These are phyloP conservation scores for Sacculina carcini DNA, from an alignment of 2,888 invertebrate genomes.

Conservation along the genomic window DNA sequence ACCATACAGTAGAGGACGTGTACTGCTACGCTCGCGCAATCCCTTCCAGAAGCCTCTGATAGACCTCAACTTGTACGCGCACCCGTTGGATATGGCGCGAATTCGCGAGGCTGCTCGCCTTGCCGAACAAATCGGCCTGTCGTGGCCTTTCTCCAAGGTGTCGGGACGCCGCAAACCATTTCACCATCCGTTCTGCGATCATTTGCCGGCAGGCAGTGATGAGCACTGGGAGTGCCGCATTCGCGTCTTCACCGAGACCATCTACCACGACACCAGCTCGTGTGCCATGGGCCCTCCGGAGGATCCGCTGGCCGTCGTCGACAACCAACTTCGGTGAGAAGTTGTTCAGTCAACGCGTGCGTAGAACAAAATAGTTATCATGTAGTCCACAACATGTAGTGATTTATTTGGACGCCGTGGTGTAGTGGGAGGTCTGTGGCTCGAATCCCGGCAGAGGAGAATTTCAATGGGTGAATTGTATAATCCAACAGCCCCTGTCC, in stretches of 20 bases:
- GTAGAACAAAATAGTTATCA: too few species aligned
- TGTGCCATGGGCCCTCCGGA: constrained; percentile 5
- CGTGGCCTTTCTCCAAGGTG: neutral
- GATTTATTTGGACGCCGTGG: too few species aligned
- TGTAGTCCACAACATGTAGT: too few species aligned
- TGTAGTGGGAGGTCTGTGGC: too few species aligned
- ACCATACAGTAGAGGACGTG: constrained; percentile 34
- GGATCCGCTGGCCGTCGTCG: constrained; percentile 4
- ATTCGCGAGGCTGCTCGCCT: neutral
- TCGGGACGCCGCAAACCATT: neutral
- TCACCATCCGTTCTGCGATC: constrained; percentile 1
- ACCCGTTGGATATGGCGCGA: constrained; percentile 19
- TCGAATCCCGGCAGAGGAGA: too few species aligned
- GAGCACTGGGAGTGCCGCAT: constrained; percentile 5
- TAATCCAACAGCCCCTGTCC: too few species aligned
- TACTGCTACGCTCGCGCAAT: constrained; percentile 36
- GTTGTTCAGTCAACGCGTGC: too few species aligned
- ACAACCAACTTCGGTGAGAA: constrained; percentile 2
- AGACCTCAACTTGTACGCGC: constrained; percentile 37
- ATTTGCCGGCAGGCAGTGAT: neutral
- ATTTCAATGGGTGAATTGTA: too few species aligned
- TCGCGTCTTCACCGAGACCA: constrained; percentile 1
- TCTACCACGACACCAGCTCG: constrained; percentile 6
- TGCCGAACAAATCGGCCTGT: neutral
- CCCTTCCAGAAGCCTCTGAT: constrained; percentile 47